A percentile compares a stretch with the other conserved stretches of the same genome.
phyloP scores from a whole-genome alignment of 2,797 vertebrate genomes.

The Peromyscus aztecus region DNA sequence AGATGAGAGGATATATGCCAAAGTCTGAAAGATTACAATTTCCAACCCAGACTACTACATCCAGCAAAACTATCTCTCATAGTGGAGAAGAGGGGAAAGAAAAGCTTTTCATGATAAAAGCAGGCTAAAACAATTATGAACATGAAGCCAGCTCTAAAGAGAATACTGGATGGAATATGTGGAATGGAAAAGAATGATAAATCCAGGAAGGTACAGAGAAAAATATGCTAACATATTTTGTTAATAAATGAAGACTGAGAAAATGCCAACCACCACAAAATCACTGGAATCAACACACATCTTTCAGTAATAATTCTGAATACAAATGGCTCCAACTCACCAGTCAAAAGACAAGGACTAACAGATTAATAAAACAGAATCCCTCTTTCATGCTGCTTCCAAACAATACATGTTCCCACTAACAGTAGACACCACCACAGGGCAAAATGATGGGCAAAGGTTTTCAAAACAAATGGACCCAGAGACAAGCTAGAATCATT shows the following conservation, averaged over 20 bases:
- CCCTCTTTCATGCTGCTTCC: background rate
- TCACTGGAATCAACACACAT: background rate
- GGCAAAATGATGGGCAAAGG: background rate
- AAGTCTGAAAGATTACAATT: background rate
- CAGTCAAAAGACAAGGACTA: background rate
- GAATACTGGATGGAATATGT: background rate
- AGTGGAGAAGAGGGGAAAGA: background rate
- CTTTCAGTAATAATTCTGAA: background rate
- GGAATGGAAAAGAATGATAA: background rate
- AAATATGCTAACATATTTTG: background rate
- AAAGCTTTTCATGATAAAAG: background rate
- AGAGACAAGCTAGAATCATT: background rate
- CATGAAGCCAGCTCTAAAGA: background rate
- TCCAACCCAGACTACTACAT: background rate
- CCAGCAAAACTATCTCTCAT: background rate
- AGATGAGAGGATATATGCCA: background rate
- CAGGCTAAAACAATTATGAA: background rate
- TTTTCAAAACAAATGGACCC: background rate
- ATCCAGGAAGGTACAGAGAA: background rate
- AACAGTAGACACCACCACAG: background rate
- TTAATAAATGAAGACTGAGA: background rate
- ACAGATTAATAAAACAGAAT: background rate
- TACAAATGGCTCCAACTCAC: background rate
- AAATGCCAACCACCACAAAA: background rate
- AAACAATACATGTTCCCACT: too few species aligned